Base-by-base conservation (phyloP, 2,888 invertebrate species). In the Clanis bilineata region DNA sequence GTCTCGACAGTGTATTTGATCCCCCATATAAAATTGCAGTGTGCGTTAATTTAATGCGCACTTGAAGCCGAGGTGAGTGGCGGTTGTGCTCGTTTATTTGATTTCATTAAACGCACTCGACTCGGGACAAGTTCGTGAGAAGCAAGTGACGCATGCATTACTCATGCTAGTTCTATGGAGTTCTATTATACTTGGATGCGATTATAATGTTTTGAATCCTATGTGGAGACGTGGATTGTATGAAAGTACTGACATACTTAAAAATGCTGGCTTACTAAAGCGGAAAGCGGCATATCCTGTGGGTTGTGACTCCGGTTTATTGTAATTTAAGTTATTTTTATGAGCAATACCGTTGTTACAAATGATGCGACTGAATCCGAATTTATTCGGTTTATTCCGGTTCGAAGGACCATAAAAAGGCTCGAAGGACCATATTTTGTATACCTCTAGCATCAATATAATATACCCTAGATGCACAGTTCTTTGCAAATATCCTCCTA, bases 61-160 rank as follows among this genome's bases (percentile, higher is more conserved):
- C 59, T 59, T 39, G 45, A 59, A 23, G 21, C 44, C 41, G 39
- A 63, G 62, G 64, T 65, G 55, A 59, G 67, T 54, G 36, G 25
- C 38, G 45, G 44, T 47, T 45, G 45, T 59, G 56, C 63, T 62
- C 63, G 64, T 68, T 69, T 68, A 65, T 72, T 74, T 64, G 66
- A 66, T 69, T 69, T 61, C 59, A 44, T 64, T 66, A 64, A 64
- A 55, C 56, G 36, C 56, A 45, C 62, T 65, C 58, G 51, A 65
- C 59, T 57, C 65, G 64, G 58, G 55, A 47, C 58, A 62, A 68
- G 65, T 65, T 73, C 67, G 62, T 70, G 69, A 69, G 70, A 69
- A 70, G 57, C 65, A 41, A 56, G 58, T 78, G 77, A 77, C 68
- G 71, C 77, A 76, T 68, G 56, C 59, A 66, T 76, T 74, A 74